Conservation (phyloP, 2,797 vertebrate genomes). For the Prunella strophiata region DNA sequence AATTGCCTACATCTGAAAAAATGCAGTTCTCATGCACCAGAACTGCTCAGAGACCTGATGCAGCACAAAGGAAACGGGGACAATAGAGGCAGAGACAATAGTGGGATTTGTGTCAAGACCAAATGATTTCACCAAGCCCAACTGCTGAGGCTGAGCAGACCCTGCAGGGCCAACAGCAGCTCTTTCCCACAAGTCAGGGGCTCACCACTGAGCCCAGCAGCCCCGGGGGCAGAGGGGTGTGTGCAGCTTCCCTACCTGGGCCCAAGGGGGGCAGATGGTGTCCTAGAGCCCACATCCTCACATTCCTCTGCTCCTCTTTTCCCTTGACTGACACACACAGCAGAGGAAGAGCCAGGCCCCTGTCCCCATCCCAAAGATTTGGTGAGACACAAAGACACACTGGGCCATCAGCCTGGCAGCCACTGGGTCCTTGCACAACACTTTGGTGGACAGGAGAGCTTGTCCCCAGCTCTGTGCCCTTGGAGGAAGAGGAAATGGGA, state of each 20-base stretch:
- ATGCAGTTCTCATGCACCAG: background rate
- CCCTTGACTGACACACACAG: background rate
- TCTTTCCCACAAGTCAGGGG: background rate
- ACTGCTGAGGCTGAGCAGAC: background rate
- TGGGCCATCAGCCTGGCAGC: background rate
- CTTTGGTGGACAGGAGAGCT: background rate
- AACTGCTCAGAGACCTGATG: constrained; percentile 18
- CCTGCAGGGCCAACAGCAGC: background rate
- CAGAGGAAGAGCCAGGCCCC: background rate
- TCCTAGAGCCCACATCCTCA: fast-evolving
- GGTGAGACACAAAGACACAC: background rate
- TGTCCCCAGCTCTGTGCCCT: fast-evolving
- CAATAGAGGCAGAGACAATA: constrained; percentile 52
- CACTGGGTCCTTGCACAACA: fast-evolving
- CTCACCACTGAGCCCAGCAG: fast-evolving
- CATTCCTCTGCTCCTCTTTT: background rate
- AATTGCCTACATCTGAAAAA: constrained; percentile 1
- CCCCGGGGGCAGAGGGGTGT: fast-evolving
- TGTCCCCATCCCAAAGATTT: background rate
- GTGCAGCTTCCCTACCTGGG: background rate
- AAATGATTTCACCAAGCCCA: background rate
- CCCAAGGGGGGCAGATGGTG: background rate
- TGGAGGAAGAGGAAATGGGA: background rate
- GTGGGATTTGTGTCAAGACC: constrained; percentile 43
- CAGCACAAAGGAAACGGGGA: constrained; percentile 31